Evolutionary conservation across 2,113 vertebrate genomes (phyloP), one percentile per base, ranked within the genome.

Genomic region (Geothlypis trichas): DNA sequence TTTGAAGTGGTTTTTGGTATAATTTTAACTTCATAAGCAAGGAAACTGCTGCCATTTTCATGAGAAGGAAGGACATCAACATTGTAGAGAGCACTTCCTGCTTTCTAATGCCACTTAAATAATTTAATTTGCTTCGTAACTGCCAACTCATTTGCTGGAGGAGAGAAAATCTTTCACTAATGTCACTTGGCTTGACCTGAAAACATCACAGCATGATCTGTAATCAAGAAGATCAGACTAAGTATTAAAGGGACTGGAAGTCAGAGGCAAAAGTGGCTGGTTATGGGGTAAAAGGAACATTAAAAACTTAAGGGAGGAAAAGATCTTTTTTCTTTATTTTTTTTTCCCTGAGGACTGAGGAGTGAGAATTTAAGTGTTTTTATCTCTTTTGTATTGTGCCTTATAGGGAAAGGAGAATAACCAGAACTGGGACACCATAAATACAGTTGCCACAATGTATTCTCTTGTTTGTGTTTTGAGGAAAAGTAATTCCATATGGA

Each of bases 161-260:
- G 11, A 84, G 66, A 91, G 20, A n/a, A 63, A 33, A 46, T 73
- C 59, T 92, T 62, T 86, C 26, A 27, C 26, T 93, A 31, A 39
- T 35, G 23, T 83, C 47, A 42, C 55, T 74, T 69, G 57, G 26
- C 89, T 79, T 74, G 76, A 71, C 80, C 65, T 84, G 61, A 55
- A 90, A 93, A 80, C 47, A 84, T 95, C 65, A 67, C 35, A 89
- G 46, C 30, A 7, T 74, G 59, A 51, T 72, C 59, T 83, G 26
- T 58, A 88, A 92, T 92, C 63, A 62, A n/a, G 75, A 73, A 58
- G 46, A 83, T 90, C 30, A 46, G 41, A 14, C 37, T 73, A 30
- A 84, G 8, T 71, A 27, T 89, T 79, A 74, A 77, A 81, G 16
- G 21, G 27, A 39, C 18, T 65, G 21, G 39, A 78, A 75, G 35